A percentile compares a stretch with the other conserved stretches of the same genome.
Conservation (phyloP, 2,888 invertebrate species). For the Cryptocephalus moraei region DNA sequence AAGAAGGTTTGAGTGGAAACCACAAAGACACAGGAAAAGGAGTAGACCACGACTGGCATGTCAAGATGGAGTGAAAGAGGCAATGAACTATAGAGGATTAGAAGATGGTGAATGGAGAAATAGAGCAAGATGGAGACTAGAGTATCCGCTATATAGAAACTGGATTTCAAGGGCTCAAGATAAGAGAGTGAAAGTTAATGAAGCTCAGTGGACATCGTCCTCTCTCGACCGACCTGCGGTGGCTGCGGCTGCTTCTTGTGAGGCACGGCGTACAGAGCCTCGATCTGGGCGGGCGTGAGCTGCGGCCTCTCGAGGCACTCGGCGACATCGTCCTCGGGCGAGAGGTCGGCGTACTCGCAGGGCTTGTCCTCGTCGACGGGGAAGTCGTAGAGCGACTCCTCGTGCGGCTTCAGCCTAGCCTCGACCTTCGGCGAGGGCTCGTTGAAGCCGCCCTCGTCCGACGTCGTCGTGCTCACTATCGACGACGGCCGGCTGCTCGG, state of each 20-base stretch:
- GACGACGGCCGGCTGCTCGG: slow-evolving; percentile 55
- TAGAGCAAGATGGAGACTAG: no score
- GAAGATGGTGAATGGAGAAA: no score
- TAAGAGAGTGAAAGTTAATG: no score
- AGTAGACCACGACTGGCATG: no score
- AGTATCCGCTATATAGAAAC: no score
- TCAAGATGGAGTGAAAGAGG: no score
- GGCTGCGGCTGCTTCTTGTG: slow-evolving; percentile 20
- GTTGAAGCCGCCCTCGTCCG: slow-evolving; percentile 48
- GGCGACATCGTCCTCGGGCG: slow-evolving; percentile 14
- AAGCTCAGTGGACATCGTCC: no score
- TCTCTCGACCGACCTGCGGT: slow-evolving; percentile 2
- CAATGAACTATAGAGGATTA: no score
- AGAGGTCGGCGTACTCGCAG: slow-evolving; percentile 21
- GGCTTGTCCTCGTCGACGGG: slow-evolving; percentile 24
- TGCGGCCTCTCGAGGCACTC: slow-evolving; percentile 12
- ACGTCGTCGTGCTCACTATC: slow-evolving; percentile 49
- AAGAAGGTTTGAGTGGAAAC: no score
- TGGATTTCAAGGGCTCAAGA: no score
- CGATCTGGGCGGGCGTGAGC: slow-evolving; percentile 27
- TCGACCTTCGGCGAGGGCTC: slow-evolving; percentile 62
- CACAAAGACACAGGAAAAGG: no score
- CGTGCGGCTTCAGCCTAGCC: slow-evolving; percentile 38
- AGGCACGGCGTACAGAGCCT: slow-evolving; percentile 34
- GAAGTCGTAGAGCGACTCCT: slow-evolving; percentile 27